Evolutionary conservation across 2,888 invertebrate species (phyloP).

Genomic region (Danaus chrysippus): DNA sequence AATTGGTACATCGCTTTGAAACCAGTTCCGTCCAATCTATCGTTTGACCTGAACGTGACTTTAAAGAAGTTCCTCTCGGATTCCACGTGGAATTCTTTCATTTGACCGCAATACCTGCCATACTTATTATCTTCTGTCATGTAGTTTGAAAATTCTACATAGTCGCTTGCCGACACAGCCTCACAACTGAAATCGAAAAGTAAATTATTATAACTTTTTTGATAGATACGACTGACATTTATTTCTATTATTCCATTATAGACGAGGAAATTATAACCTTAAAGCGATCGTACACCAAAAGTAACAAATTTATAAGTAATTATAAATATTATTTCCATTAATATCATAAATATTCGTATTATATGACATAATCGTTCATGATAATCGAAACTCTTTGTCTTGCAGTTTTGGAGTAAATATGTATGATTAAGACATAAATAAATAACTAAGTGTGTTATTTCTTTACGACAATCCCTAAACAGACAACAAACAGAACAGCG

Average conservation of each 20-base stretch:
- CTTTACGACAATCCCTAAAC: too few relatives aligned
- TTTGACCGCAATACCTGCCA: conserved; percentile 92
- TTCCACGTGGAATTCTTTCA: conserved; percentile 88
- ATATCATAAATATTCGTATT: too few relatives aligned
- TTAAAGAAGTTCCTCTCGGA: conserved; percentile 96
- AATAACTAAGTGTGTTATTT: too few relatives aligned
- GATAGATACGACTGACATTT: neutral
- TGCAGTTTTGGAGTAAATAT: too few relatives aligned
- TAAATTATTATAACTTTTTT: neutral
- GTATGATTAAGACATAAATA: too few relatives aligned
- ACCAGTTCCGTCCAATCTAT: conserved; percentile 94
- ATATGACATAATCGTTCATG: too few relatives aligned
- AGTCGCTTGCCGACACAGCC: conserved; percentile 94
- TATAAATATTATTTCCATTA: too few relatives aligned
- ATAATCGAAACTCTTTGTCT: too few relatives aligned
- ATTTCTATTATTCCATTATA: neutral
- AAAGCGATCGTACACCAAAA: too few relatives aligned
- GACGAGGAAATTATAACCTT: too few relatives aligned
- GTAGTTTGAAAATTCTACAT: conserved; percentile 97
- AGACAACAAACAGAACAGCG: too few relatives aligned
- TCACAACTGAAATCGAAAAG: conserved; percentile 85
- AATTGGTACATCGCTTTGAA: conserved; percentile 96
- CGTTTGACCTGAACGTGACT: conserved; percentile 96
- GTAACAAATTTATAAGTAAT: too few relatives aligned
- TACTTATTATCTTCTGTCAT: conserved; percentile 94